These are phyloP conservation scores for Pagrus major DNA, from an alignment of 2,113 vertebrate genomes.

Conservation along the genomic window DNA sequence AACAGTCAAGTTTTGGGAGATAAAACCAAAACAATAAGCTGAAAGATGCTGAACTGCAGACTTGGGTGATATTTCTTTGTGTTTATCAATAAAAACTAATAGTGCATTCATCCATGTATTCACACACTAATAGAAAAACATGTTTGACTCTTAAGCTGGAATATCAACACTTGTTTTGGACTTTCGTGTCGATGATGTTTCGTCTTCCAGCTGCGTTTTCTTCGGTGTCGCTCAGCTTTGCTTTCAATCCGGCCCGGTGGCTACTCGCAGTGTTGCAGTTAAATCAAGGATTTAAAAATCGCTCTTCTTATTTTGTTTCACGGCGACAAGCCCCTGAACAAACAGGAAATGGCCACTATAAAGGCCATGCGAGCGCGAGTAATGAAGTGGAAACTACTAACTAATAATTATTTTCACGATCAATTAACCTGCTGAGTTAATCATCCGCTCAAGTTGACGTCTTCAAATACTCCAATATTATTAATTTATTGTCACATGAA, in stretches of 20 bases:
- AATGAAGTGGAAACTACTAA: background rate
- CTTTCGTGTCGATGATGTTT: no score
- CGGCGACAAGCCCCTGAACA: no score
- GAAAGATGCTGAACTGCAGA: background rate
- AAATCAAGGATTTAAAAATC: no score
- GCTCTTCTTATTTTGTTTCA: no score
- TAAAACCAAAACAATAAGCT: background rate
- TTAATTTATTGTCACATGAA: background rate
- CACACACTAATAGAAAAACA: no score
- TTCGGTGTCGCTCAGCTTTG: no score
- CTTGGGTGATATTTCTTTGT: background rate
- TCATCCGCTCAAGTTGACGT: background rate
- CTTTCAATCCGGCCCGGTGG: no score
- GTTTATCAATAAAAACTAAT: background rate
- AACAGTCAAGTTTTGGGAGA: background rate
- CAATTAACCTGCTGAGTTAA: background rate
- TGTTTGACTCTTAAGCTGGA: no score
- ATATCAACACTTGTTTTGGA: no score
- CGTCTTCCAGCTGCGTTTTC: no score
- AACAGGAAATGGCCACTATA: background rate
- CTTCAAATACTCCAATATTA: background rate
- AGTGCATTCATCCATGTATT: no score
- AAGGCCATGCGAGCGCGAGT: background rate
- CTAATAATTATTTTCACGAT: background rate
- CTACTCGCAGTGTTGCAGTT: no score